Evolutionary conservation across 2,797 vertebrate genomes (phyloP).

Genomic region (Nannoperca obscura): DNA sequence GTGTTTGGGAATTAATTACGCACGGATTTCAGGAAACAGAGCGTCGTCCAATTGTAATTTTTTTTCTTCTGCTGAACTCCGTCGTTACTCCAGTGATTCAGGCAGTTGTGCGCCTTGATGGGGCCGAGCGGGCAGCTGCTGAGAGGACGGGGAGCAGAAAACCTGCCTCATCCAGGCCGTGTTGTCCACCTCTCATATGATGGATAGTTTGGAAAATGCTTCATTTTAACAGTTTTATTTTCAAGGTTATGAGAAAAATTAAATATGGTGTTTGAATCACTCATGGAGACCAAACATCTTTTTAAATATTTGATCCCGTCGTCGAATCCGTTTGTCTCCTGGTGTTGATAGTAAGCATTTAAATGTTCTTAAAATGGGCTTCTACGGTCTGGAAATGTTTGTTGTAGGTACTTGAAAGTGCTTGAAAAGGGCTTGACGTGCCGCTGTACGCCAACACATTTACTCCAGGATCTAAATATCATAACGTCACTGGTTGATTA

Average conservation of each 20-base stretch:
- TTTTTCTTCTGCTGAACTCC: constrained; percentile 27
- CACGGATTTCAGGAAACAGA: constrained; percentile 44
- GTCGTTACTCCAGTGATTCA: constrained; percentile 71
- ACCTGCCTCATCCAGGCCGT: not conserved
- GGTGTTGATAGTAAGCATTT: too few species aligned
- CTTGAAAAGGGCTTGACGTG: too few species aligned
- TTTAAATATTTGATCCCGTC: too few species aligned
- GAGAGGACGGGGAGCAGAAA: constrained; percentile 10
- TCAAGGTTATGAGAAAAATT: too few species aligned
- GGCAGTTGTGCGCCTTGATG: constrained; percentile 65
- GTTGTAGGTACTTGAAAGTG: too few species aligned
- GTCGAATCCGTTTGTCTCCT: too few species aligned
- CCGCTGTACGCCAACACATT: not conserved
- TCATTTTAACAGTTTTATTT: too few species aligned
- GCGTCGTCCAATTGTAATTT: constrained; percentile 33
- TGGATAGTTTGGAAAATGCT: not conserved
- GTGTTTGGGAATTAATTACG: constrained; percentile 72
- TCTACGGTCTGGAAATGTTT: too few species aligned
- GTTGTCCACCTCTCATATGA: not conserved
- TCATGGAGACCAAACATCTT: too few species aligned
- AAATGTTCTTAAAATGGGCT: too few species aligned
- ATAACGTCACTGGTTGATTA: too few species aligned
- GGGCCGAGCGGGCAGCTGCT: constrained; percentile 68
- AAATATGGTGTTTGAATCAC: too few species aligned
- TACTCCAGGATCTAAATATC: not conserved